These are phyloP conservation scores for Danio jaintianensis DNA, from an alignment of 2,797 vertebrate species.

Conservation along the genomic window DNA sequence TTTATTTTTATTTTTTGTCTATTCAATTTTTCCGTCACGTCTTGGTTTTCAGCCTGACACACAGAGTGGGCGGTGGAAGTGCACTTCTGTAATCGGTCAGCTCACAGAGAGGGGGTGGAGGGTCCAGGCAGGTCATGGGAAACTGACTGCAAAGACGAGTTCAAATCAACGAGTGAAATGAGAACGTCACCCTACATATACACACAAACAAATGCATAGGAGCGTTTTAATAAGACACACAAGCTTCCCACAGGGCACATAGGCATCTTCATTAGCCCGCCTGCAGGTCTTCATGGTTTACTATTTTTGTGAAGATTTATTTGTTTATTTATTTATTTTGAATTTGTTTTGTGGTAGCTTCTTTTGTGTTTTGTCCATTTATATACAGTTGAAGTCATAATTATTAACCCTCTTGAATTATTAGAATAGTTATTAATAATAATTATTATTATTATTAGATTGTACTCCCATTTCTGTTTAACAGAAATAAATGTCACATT, in stretches of 20 bases:
- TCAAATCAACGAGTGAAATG: neutral
- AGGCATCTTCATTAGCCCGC: constrained; percentile 17
- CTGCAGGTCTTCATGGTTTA: neutral
- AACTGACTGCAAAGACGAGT: constrained; percentile 48
- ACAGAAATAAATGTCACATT: too few species aligned
- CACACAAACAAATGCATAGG: constrained; percentile 38
- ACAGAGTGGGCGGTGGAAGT: constrained; percentile 37
- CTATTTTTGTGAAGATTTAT: neutral
- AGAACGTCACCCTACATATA: neutral
- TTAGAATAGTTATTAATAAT: too few species aligned
- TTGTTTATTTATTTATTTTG: neutral
- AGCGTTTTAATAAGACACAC: constrained; percentile 24
- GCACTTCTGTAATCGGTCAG: constrained; percentile 27
- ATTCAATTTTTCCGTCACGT: neutral
- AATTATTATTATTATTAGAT: too few species aligned
- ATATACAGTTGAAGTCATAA: too few species aligned
- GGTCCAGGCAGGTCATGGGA: constrained; percentile 63
- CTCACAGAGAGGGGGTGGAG: constrained; percentile 52
- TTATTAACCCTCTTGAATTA: too few species aligned
- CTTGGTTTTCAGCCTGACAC: neutral
- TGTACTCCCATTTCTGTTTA: too few species aligned
- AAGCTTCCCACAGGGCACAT: constrained; percentile 22
- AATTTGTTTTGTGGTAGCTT: too few species aligned
- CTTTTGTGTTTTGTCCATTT: too few species aligned
- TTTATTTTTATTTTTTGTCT: neutral